phyloP scores from a whole-genome alignment of 2,113 vertebrate species.

The Hepsetus odoe region DNA sequence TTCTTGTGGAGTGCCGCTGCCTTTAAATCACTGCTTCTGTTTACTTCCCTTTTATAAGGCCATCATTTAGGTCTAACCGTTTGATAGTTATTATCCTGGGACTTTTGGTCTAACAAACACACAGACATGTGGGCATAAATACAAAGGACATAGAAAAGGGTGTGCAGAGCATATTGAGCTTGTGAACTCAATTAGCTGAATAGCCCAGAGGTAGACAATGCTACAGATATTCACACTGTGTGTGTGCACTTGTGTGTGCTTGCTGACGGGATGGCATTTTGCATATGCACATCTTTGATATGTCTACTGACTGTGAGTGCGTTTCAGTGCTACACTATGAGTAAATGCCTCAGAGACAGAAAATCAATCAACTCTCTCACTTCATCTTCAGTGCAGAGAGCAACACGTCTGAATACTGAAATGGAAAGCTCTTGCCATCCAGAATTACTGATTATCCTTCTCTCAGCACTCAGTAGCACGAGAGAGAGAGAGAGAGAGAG shows the following conservation, averaged over 20 bases:
- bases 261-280: background rate
- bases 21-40: constrained; percentile 34
- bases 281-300: background rate
- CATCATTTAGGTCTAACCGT: constrained; percentile 21
- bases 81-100: constrained; percentile 23
- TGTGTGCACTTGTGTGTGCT: background rate
- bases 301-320: background rate
- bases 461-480: background rate
- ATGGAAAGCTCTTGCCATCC: background rate
- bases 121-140: constrained; percentile 17
- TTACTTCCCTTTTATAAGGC: constrained; percentile 51
- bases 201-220: background rate
- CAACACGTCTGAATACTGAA: background rate
- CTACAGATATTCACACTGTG: background rate
- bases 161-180: background rate
- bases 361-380: constrained; percentile 17
- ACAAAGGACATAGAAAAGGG: background rate
- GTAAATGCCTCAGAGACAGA: constrained; percentile 37
- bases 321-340: constrained; percentile 17
- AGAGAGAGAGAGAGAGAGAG: background rate
- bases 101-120: background rate
- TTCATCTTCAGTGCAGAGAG: background rate
- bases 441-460: constrained; percentile 4
- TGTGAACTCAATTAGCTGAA: constrained; percentile 16
- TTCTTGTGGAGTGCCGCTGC: constrained; percentile 40